Base-by-base conservation (phyloP, 2,888 invertebrate genomes). In the Harpagoxenus sublaevis region DNA sequence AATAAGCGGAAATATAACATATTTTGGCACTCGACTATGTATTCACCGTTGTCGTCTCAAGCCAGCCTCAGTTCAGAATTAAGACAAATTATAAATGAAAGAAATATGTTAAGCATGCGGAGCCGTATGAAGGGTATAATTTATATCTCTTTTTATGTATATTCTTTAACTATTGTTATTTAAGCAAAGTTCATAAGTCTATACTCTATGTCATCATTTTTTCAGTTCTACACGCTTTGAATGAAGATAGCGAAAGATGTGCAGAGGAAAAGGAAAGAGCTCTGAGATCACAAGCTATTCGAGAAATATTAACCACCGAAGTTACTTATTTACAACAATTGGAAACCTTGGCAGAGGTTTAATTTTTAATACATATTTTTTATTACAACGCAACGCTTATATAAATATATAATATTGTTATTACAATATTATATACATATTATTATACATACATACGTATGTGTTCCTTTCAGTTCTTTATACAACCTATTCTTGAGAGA, bases 231-330 rank as follows among this genome's bases (percentile, higher is more conserved):
- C 95, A 95, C 18, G 96, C 96, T 89, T 93, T 97, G 70, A 96
- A 97, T 87, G 95, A 96, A 89, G 94, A 95, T 45, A 89, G 90
- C 66, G 89, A 92, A 57, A 87, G 91, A 42, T 86, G 85, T n/a
- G 89, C 91, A 55, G 91, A 91, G 15, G 94, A 94, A 84, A 95
- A 91, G 92, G 94, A 92, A 92, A 95, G 87, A 92, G 95, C 89
- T 91, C 89, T 93, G 88, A 95, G 92, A 35, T 89, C 93, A n/a
- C 96, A 96, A 94, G 96, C 97, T 0, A 95, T 97, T 35, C 95
- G 96, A 92, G 97, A 97, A 95, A 96, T 97, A 86, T 95, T 97
- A 74, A 96, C 96, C 18, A 97, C 97, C 10, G 97, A 98, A 95
- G 96, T 96, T 84, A 96, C 96, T 9, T 98, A 97, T 93, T 95